phyloP scores from a whole-genome alignment of 2,888 invertebrate species.

The Plemyria rubiginata region DNA sequence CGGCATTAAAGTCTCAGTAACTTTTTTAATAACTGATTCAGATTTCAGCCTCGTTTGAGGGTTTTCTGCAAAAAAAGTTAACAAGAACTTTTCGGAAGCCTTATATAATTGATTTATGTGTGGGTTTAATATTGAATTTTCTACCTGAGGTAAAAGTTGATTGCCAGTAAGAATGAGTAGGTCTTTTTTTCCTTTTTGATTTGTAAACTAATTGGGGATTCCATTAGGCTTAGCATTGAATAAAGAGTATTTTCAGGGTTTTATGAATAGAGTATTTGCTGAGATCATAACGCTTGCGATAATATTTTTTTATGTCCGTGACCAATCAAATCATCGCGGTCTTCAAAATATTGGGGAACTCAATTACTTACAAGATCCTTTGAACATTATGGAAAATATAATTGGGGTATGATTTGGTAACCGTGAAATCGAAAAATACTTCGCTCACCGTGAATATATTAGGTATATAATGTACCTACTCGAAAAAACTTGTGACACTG shows the following conservation, averaged over 20 bases:
- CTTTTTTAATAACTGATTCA: constrained; percentile 31
- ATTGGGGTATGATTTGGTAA: constrained; percentile 4
- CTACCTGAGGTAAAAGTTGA: not conserved
- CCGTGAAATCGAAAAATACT: constrained; percentile 11
- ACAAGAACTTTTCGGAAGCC: constrained; percentile 8
- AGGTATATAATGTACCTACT: not conserved
- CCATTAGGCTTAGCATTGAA: not conserved
- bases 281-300: not conserved
- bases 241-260: not conserved
- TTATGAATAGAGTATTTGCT: not conserved
- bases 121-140: not conserved
- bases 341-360: not conserved
- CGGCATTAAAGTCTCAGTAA: constrained; percentile 16
- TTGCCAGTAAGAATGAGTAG: not conserved
- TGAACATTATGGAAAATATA: constrained; percentile 9
- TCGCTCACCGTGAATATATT: not conserved
- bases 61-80: constrained; percentile 14
- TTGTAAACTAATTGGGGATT: not conserved
- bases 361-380: constrained; percentile 2
- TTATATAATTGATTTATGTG: constrained; percentile 2
- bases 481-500: not conserved
- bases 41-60: constrained; percentile 17
- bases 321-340: constrained; percentile 4
- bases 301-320: not conserved
- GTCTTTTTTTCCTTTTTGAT: not conserved